Evolutionary conservation across 2,888 invertebrate species (phyloP), one percentile per base, ranked within the genome.

Genomic region (Lottia scabra): DNA sequence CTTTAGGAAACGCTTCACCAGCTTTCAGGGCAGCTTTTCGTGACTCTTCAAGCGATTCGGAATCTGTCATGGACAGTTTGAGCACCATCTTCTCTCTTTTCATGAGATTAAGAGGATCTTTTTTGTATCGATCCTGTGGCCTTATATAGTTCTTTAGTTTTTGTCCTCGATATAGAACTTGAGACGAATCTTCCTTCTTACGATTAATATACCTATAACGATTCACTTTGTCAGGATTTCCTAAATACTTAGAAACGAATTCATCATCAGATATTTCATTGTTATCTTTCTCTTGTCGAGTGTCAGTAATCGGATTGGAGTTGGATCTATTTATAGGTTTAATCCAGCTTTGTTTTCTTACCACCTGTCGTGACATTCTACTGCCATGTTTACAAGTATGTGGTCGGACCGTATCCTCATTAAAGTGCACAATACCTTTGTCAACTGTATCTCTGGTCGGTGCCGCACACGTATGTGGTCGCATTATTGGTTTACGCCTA

Each of bases 61-160:
- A 71, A 46, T 38, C 65, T 30, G 67, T 64, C 30, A 68, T 67
- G 12, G 72, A 69, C n/a, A 69, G 16, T 10, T 65, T 65, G 15
- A 44, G 27, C 23, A 69, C 16, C 13, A 71, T 43, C 26, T 44
- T 68, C 30, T 74, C 69, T 15, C 65, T 66, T n/a, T 71, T 64
- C 0, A 30, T 15, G 6, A 12, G 26, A 19, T 45, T n/a, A 48
- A 74, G 64, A 15, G 67, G 64, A 30, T 72, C 68, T 16, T 23
- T 48, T 16, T 68, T 68, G 64, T 74, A 74, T 30, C 74, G 66
- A 5, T 71, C 67, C 45, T 74, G 74, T 2, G 74, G 74, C 19
- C 63, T 71, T 2, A 74, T 64, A 46, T 74, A 74, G 64, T 74
- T 71, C 56, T 19, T 63, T 43, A 74, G 63, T 56, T 44, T 46